These are phyloP conservation scores for Planococcus citri DNA, from an alignment of 1,140 invertebrate genomes.

Conservation along the genomic window DNA sequence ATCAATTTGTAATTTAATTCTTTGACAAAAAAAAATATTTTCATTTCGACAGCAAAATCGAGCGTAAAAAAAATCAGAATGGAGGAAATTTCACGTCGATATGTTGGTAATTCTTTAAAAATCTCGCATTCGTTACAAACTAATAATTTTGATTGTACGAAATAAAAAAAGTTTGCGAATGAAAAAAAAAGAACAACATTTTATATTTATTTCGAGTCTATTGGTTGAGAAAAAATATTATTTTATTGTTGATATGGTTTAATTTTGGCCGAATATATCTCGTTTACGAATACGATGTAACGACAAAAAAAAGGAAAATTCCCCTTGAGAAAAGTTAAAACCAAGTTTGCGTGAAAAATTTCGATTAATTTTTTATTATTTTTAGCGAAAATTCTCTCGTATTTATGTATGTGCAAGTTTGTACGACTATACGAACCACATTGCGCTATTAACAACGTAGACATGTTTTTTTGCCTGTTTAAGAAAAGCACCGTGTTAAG, in stretches of 20 bases:
- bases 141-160: background rate
- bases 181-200: background rate
- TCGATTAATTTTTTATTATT: background rate
- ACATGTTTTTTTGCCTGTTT: background rate
- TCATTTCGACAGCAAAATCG: background rate
- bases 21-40: slow-evolving; percentile 2
- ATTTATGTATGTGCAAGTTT: too few species aligned
- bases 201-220: too few species aligned
- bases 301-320: background rate
- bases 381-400: background rate
- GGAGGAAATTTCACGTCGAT: background rate
- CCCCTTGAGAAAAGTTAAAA: background rate
- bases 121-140: background rate
- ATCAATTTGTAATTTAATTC: background rate
- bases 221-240: background rate
- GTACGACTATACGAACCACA: too few species aligned
- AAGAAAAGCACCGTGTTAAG: background rate
- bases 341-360: background rate
- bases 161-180: background rate
- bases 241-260: background rate
- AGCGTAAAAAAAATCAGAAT: background rate
- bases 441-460: background rate
- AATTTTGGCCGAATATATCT: too few species aligned
- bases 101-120: background rate
- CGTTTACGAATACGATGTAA: background rate